Base-by-base conservation (phyloP, 53 echinoderm and acorn worm species). In the Zoroaster sp. region DNA sequence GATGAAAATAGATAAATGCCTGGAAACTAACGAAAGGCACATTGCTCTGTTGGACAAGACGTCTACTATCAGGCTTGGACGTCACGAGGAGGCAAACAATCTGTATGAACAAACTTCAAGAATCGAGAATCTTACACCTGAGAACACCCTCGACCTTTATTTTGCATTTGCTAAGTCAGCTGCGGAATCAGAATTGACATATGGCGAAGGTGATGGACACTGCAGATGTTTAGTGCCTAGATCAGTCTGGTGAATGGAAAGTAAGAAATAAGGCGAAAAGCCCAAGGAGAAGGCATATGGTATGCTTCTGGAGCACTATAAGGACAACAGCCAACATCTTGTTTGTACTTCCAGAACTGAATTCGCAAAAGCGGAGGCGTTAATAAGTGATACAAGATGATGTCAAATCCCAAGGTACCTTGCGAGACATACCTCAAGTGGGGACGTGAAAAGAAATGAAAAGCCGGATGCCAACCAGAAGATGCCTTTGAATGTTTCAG, bases 201-300 rank as follows among this genome's bases (percentile, higher is more conserved):
- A 0, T 82, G 67, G 82, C 33, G 25, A 40, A 40, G 15, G 68
- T 82, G 31, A 82, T 82, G 82, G 68, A 68, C 28, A 82, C 32
- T 42, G 42, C 4, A 1, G 0, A 32, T 33, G 7, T 42, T 66
- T 0, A 66, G 4, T 82, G 14, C 5, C 68, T 4, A 25, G 46
- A 82, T 25, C 1, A 82, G 33, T 14, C 82, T 15, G 68, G 82
- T 41, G 4, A 68, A 33, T 68, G 82, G 82, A 25, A 35, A 18
- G 35, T 82, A 28, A 43, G 0, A 5, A 3, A 32, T 14, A 82
- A 44, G 67, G 67, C 67, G 13, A 42, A 68, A 0, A 1, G 1
- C 8, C 0, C 14, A 82, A 18, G 20, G 18, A 82, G 1, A 2
- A 14, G 11, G 82, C 82, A 4, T 82, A 41, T 43, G 1, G 3